Percentiles rank a stretch among this genome's conserved stretches.
These are phyloP conservation scores for Aplocera efformata DNA, from an alignment of 2,888 invertebrate genomes.

Conservation along the genomic window DNA sequence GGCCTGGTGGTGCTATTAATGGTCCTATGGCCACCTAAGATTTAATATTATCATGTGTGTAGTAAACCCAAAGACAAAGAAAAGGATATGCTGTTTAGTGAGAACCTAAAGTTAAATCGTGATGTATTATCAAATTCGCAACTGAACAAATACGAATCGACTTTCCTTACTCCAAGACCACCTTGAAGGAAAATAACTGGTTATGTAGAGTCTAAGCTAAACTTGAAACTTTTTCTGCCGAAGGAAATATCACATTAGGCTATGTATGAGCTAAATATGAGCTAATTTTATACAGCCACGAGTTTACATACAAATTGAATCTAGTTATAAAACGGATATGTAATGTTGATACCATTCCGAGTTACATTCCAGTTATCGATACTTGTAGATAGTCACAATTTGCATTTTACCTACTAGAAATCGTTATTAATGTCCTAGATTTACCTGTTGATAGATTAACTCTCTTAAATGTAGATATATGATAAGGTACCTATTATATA, in stretches of 20 bases:
- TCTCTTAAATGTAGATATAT: too few relatives aligned
- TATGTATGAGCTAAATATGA: slow-evolving; percentile 7
- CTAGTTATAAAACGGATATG: slow-evolving; percentile 17
- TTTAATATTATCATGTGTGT: too few relatives aligned
- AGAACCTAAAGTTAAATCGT: too few relatives aligned
- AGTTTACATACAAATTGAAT: slow-evolving; percentile 17
- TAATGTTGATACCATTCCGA: slow-evolving; percentile 13
- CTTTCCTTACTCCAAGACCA: neutral
- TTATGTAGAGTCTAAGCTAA: neutral
- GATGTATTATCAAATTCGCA: too few relatives aligned
- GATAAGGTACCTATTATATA: too few relatives aligned
- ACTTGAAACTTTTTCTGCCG: slow-evolving; percentile 6
- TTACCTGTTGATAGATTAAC: too few relatives aligned
- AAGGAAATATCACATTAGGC: slow-evolving; percentile 15
- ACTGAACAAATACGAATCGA: neutral
- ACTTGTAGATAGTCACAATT: slow-evolving; percentile 9
- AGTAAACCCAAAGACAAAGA: too few relatives aligned
- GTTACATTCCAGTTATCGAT: slow-evolving; percentile 18
- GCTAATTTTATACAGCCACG: slow-evolving; percentile 14
- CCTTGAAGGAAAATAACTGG: slow-evolving; percentile 5
- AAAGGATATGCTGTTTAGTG: too few relatives aligned
- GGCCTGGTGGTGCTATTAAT: too few relatives aligned
- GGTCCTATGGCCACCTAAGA: too few relatives aligned
- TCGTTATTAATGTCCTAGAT: slow-evolving; percentile 4
- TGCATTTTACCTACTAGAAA: slow-evolving; percentile 13